Percentiles rank a stretch among this genome's conserved stretches.
Evolutionary conservation across 2,797 vertebrate genomes (phyloP).

Genomic region (Liparis tanakae): DNA sequence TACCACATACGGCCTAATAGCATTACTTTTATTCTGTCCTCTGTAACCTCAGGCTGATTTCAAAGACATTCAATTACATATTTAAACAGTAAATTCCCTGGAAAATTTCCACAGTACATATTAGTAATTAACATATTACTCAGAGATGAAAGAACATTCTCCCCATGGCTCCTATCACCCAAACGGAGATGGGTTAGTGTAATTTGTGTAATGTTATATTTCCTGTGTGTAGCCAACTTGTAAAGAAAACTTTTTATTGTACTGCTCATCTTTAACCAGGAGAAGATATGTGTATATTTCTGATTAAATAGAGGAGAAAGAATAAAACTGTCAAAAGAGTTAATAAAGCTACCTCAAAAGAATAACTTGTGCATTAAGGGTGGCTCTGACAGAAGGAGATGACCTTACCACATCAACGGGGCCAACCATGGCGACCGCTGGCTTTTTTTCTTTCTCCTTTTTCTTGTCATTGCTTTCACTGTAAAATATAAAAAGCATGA

Average conservation of each 20-base stretch:
- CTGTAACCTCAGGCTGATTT: background rate
- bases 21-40: background rate
- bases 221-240: background rate
- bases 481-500: background rate
- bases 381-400: background rate
- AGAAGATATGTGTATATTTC: too few species aligned
- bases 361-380: background rate
- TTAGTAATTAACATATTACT: slow-evolving; percentile 1
- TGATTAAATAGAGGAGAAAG: background rate
- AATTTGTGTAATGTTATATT: background rate
- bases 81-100: background rate
- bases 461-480: slow-evolving; percentile 42
- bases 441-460: slow-evolving; percentile 66
- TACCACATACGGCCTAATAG: background rate
- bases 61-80: background rate
- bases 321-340: background rate
- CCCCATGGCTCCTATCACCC: background rate
- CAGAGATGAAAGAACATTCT: background rate
- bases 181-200: background rate
- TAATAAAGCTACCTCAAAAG: background rate
- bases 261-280: background rate
- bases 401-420: slow-evolving; percentile 74
- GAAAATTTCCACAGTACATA: background rate
- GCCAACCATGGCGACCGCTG: slow-evolving; percentile 70
- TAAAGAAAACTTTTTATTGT: background rate